A percentile compares a stretch with the other conserved stretches of the same genome.
These are phyloP conservation scores for Percopsis transmontana DNA, from an alignment of 2,113 vertebrate genomes.

Conservation along the genomic window DNA sequence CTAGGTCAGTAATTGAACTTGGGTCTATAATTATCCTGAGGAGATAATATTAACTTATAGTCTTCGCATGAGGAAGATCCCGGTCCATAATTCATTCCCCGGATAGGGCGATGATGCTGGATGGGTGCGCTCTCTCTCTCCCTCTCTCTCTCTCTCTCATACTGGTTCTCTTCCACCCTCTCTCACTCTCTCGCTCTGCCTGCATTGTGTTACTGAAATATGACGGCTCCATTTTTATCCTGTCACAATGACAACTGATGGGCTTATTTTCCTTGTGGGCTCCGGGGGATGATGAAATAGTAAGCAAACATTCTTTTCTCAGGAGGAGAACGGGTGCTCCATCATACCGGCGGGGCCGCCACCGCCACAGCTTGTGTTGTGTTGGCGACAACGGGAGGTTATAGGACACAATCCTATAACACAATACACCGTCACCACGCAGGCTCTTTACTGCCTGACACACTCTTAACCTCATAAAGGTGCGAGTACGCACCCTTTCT, in stretches of 20 bases:
- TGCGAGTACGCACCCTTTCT: no score
- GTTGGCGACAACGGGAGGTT: constrained; percentile 74
- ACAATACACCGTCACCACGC: constrained; percentile 33
- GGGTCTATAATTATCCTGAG: constrained; percentile 94
- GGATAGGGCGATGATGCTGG: constrained; percentile 75
- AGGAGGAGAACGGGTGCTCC: constrained; percentile 85
- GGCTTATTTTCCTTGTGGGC: constrained; percentile 92
- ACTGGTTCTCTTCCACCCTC: not conserved
- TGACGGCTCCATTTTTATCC: constrained; percentile 99
- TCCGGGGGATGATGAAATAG: constrained; percentile 96
- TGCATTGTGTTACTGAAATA: constrained; percentile 98
- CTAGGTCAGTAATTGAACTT: constrained; percentile 97
- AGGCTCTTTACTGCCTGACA: constrained; percentile 36
- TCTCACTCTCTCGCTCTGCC: constrained; percentile 45
- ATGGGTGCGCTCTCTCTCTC: constrained; percentile 37
- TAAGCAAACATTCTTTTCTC: constrained; percentile 93
- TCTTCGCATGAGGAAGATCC: constrained; percentile 81
- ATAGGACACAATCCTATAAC: constrained; percentile 67
- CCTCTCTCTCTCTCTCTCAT: constrained; percentile 7
- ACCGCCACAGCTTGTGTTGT: constrained; percentile 71
- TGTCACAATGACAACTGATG: constrained; percentile 99
- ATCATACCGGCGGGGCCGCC: constrained; percentile 81
- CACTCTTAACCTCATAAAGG: constrained; percentile 33
- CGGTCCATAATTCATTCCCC: constrained; percentile 90
- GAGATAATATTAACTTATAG: constrained; percentile 98